Evolutionary conservation across 2,888 invertebrate species (phyloP).

Genomic region (Tetramorium bicarinatum): DNA sequence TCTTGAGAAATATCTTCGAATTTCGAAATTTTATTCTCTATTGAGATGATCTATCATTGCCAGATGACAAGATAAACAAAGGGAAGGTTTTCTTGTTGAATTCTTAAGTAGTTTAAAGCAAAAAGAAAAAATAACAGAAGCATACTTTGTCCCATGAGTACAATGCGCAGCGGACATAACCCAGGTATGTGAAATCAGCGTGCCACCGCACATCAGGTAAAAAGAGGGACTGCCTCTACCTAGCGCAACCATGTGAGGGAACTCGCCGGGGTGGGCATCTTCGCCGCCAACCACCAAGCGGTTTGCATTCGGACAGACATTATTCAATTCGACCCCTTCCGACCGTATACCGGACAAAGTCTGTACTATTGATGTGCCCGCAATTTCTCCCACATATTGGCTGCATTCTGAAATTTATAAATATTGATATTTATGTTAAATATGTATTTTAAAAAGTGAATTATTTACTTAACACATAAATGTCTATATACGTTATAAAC

Average conservation of each 20-base stretch:
- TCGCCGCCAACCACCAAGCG: conserved; percentile 70
- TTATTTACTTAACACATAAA: not conserved
- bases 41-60: too few species aligned
- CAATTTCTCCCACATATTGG: conserved; percentile 61
- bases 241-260: conserved; percentile 76
- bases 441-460: not conserved
- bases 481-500: not conserved
- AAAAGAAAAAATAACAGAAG: conserved; percentile 31
- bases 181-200: conserved; percentile 73
- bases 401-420: conserved; percentile 64
- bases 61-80: too few species aligned
- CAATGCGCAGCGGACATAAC: conserved; percentile 78
- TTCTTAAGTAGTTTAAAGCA: not conserved
- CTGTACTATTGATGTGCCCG: not conserved
- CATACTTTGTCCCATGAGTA: conserved; percentile 68
- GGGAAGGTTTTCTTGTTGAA: too few species aligned
- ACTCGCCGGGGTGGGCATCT: conserved; percentile 62
- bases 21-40: not conserved
- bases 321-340: too few species aligned
- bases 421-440: not conserved
- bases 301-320: not conserved
- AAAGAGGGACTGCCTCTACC: conserved; percentile 62
- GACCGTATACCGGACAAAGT: not conserved
- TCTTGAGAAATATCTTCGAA: not conserved
- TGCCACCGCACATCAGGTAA: conserved; percentile 69